Conservation (phyloP, 2,797 vertebrate species). For the Synanceia verrucosa region DNA sequence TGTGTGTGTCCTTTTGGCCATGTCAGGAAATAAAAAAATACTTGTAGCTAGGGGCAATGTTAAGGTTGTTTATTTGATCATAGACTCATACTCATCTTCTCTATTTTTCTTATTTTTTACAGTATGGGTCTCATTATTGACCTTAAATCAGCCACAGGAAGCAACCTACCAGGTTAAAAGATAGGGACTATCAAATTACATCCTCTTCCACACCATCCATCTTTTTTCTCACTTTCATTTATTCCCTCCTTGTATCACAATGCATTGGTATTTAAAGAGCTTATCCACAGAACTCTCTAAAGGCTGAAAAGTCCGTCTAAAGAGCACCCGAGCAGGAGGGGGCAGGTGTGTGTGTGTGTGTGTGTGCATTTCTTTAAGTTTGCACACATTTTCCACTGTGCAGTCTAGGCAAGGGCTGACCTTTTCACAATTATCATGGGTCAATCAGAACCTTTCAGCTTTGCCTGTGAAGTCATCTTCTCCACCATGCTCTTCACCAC, state of each 20-base stretch:
- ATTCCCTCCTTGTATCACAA: conserved; percentile 31
- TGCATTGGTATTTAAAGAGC: conserved; percentile 67
- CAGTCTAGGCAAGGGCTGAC: conserved; percentile 67
- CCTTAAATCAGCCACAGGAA: conserved; percentile 6
- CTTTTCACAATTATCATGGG: conserved; percentile 77
- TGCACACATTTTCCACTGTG: conserved; percentile 40
- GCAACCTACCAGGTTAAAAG: conserved; percentile 6
- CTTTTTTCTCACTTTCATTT: conserved; percentile 26
- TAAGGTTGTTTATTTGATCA: conserved; percentile 3
- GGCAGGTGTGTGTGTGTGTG: conserved; percentile 7
- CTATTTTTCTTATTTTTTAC: conserved; percentile 20
- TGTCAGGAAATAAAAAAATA: neutral
- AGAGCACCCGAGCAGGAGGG: conserved; percentile 46
- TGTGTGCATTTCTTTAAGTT: conserved; percentile 9
- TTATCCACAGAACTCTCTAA: conserved; percentile 37
- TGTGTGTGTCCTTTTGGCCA: neutral
- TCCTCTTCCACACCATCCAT: conserved; percentile 15
- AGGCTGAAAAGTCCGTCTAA: conserved; percentile 52
- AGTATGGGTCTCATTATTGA: conserved; percentile 15
- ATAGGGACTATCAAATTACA: conserved; percentile 10
- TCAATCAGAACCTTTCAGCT: conserved; percentile 72
- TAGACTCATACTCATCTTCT: too few species aligned
- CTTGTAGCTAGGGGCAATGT: neutral
- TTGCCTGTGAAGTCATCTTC: conserved; percentile 50
- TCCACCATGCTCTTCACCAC: conserved; percentile 26